Percentiles rank a stretch among this genome's conserved stretches.
Conservation (phyloP, 2,113 vertebrate species). For the Ochotona curzoniae region DNA sequence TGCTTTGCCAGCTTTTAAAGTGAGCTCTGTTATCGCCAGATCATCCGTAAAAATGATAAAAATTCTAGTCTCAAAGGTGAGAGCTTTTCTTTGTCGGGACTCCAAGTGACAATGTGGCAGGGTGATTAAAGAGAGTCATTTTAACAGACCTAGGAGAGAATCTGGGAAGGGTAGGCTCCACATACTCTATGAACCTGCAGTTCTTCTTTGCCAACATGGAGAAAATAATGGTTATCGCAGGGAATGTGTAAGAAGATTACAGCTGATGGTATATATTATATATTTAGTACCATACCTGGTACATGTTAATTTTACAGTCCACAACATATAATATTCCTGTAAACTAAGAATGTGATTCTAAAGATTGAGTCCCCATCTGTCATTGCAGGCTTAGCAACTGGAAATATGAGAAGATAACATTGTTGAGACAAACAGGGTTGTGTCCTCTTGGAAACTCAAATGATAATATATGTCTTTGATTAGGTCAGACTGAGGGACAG, state of each 20-base stretch:
- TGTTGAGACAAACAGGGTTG: neutral
- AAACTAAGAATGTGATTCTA: neutral
- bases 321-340: neutral
- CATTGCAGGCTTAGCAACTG: neutral
- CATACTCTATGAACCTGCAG: neutral
- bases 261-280: neutral
- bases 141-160: neutral
- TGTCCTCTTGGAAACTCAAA: neutral
- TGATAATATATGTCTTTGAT: neutral
- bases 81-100: neutral
- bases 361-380: neutral
- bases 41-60: neutral
- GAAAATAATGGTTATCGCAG: neutral
- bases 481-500: neutral
- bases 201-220: neutral
- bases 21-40: neutral
- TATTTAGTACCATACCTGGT: neutral
- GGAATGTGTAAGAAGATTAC: neutral
- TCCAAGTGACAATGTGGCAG: neutral
- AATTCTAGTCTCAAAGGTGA: neutral
- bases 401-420: neutral
- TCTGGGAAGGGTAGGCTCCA: neutral
- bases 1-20: neutral
- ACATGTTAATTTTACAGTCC: neutral
- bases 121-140: neutral